Evolutionary conservation across 1,140 invertebrate genomes (phyloP).

Genomic region (Cyphomyrmex costatus): DNA sequence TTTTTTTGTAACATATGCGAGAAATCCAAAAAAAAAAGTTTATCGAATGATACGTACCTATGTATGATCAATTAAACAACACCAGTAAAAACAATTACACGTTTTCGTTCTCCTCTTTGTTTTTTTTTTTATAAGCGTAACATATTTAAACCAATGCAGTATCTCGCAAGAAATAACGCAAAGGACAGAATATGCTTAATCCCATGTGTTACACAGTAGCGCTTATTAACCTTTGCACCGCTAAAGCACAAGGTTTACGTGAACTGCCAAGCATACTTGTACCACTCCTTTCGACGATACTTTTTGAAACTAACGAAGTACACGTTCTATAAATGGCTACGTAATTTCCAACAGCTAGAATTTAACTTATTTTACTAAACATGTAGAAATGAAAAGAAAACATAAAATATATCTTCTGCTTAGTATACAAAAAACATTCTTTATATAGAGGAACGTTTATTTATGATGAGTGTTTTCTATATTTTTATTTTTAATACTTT

Average conservation of each 20-base stretch:
- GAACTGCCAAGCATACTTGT: slow-evolving; percentile 33
- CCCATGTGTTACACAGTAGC: slow-evolving; percentile 38
- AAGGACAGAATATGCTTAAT: slow-evolving; percentile 33
- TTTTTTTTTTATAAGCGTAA: neutral
- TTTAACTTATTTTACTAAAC: slow-evolving; percentile 18
- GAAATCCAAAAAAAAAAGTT: neutral
- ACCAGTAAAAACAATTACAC: neutral
- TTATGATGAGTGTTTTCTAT: too few species aligned
- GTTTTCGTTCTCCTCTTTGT: neutral
- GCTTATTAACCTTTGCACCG: slow-evolving; percentile 50
- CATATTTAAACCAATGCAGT: neutral
- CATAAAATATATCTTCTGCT: too few species aligned
- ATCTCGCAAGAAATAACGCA: slow-evolving; percentile 29
- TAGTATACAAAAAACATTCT: neutral
- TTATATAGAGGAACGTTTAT: neutral
- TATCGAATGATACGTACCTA: neutral
- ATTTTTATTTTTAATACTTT: too few species aligned
- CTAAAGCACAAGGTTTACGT: slow-evolving; percentile 36
- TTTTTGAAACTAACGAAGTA: slow-evolving; percentile 49
- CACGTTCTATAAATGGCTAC: slow-evolving; percentile 34
- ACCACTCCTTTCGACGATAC: slow-evolving; percentile 32
- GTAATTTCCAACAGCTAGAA: slow-evolving; percentile 26
- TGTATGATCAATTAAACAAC: neutral
- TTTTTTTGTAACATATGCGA: neutral
- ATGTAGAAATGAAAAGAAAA: slow-evolving; percentile 16